Evolutionary conservation across 2,888 invertebrate species (phyloP), one percentile per base, ranked within the genome.

Genomic region (Coelopa pilipes): DNA sequence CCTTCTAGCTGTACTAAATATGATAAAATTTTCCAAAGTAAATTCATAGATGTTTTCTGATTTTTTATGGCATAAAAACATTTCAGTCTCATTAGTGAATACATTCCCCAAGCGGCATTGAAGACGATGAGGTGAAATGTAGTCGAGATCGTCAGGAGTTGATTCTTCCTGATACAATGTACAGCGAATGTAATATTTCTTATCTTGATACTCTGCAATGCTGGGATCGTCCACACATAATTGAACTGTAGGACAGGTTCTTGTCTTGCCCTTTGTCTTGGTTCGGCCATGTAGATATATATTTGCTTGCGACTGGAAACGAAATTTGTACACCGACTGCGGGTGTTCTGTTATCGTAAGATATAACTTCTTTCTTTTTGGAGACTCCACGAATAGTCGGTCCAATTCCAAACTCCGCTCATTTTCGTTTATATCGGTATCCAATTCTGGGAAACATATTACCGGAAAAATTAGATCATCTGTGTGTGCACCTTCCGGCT

Each of bases 121-220:
- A 9, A 69, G 57, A 17, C 24, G 47, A 69, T 69, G 68, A 19
- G 68, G 68, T 7, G 68, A 68, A n/a, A 68, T 53, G 17, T 5
- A 69, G 12, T 21, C n/a, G 12, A 19, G 17, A 57, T 34, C 17
- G 45, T 10, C 45, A 69, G 12, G n/a, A 34, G 34, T 15, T 46
- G 45, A n/a, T 11, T 19, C 4, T 34, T 11, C 15, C 68, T 69
- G 68, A 69, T 55, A 57, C 24, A 55, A 24, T 34, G 53, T n/a
- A 53, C 68, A 69, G 13, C 68, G 68, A n/a, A 57, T 57, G 45
- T 34, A 69, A 55, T 11, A 68, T 15, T 21, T 21, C 47, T 19
- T 5, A 19, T 49, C 13, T 4, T 59, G 3, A 5, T 11, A n/a
- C 4, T 13, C 63, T 4, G 13, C 19, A 11, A 13, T 7, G 19